These are phyloP conservation scores for Zelostemma sp. DNA, from an alignment of 1,140 invertebrate species.

Conservation along the genomic window DNA sequence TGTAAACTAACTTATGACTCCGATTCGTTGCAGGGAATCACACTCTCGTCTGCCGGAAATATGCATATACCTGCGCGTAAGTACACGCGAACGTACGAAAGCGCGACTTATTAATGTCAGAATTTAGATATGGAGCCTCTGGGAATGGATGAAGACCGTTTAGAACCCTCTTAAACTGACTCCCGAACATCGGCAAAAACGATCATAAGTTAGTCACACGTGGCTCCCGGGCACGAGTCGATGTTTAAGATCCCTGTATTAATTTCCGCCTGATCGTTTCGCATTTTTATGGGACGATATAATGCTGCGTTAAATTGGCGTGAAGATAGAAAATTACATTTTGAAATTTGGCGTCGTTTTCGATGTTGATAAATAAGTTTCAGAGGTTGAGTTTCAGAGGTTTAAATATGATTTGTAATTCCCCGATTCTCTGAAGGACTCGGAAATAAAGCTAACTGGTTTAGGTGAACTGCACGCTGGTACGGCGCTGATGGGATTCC, in stretches of 20 bases:
- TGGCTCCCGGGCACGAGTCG: slow-evolving; percentile 32
- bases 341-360: not conserved
- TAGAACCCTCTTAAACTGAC: slow-evolving; percentile 49
- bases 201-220: slow-evolving; percentile 40
- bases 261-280: not conserved
- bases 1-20: slow-evolving; percentile 56
- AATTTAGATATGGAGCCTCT: slow-evolving; percentile 55
- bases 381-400: slow-evolving; percentile 56
- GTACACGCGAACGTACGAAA: slow-evolving; percentile 35
- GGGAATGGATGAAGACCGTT: slow-evolving; percentile 43
- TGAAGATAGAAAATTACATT: not conserved
- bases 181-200: slow-evolving; percentile 53
- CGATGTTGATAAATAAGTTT: slow-evolving; percentile 24
- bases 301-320: not conserved
- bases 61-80: slow-evolving; percentile 11
- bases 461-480: slow-evolving; percentile 47
- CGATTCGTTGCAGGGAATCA: slow-evolving; percentile 8
- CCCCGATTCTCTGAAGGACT: slow-evolving; percentile 58
- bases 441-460: slow-evolving; percentile 59
- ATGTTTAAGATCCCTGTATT: slow-evolving; percentile 4
- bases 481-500: slow-evolving; percentile 36
- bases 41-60: slow-evolving; percentile 2
- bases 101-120: slow-evolving; percentile 60
- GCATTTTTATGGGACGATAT: not conserved
- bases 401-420: slow-evolving; percentile 66